phyloP scores from a whole-genome alignment of 2,888 invertebrate species.

The Ophion ventricosus region DNA sequence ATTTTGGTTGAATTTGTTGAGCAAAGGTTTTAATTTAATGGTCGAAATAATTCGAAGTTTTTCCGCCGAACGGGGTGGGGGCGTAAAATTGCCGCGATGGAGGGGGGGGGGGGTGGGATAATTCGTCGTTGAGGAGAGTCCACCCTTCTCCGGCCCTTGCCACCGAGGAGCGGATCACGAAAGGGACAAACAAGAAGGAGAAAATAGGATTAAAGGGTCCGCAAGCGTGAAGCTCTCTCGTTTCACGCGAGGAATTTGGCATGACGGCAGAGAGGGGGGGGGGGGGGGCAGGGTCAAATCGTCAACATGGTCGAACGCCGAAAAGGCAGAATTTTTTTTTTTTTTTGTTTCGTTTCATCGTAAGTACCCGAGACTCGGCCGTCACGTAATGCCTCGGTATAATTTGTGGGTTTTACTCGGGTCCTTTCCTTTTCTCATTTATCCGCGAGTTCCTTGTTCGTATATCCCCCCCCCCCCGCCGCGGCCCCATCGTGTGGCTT shows the following conservation, averaged over 20 bases:
- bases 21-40: conserved; percentile 58
- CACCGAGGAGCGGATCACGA: background rate
- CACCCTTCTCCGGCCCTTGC: background rate
- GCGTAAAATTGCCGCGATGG: background rate
- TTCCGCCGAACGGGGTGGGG: background rate
- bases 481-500: background rate
- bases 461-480: background rate
- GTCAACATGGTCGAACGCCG: conserved; percentile 55
- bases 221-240: conserved; percentile 13
- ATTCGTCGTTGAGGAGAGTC: conserved; percentile 16
- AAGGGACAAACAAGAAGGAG: conserved; percentile 28
- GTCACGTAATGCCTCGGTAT: conserved; percentile 56
- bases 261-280: background rate
- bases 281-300: conserved; percentile 10
- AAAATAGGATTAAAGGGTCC: conserved; percentile 35
- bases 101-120: background rate
- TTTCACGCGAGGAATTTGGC: conserved; percentile 24
- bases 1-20: conserved; percentile 43
- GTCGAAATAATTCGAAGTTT: conserved; percentile 51
- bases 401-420: conserved; percentile 58
- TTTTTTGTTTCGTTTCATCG: conserved; percentile 28
- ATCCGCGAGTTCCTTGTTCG: conserved; percentile 35
- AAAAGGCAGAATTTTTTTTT: conserved; percentile 57
- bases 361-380: conserved; percentile 17
- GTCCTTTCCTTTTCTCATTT: conserved; percentile 44